Evolutionary conservation across 2,797 vertebrate genomes (phyloP), one percentile per base, ranked within the genome.

Genomic region (Psittacula derbiana): DNA sequence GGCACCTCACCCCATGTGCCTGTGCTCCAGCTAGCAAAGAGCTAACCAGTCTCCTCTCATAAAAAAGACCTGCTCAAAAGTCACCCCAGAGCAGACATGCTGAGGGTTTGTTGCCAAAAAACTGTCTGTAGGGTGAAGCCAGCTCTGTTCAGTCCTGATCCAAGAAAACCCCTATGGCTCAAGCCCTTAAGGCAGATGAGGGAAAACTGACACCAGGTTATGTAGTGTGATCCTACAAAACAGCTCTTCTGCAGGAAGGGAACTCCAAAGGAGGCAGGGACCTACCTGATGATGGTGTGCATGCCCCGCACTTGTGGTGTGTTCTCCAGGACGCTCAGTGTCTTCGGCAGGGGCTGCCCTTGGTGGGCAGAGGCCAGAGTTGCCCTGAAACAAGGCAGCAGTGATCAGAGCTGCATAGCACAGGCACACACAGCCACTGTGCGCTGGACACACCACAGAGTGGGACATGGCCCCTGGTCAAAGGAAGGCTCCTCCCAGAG

Each of bases 221-320:
- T 5, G 46, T 2, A 4, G 6, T 0, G 8, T 15, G 64, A 23
- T 1, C 21, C 24, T 16, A 6, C 7, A 46, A 5, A 18, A 3
- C 15, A 53, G 25, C 2, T 31, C 36, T 19, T n/a, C 43, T 2
- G 18, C 6, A 18, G 33, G 10, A 33, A 19, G 8, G 11, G 2
- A 30, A 18, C 12, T 44, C 36, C 9, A 4, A 10, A 10, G 31
- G 28, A 31, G 58, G 50, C n/a, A 9, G n/a, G 38, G 38, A 44
- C 62, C 28, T 92, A 99, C 99, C 99, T 98, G 98, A 99, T 99
- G 97, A 99, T 99, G 78, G 99, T 99, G 98, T 99, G 99, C 98
- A 99, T 98, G 92, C 99, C 98, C 5, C 98, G 98, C 92, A 99
- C 99, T 97, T 99, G 99, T 1, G 99, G 98, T 1, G 98, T 99